These are phyloP conservation scores for Alcedo atthis DNA, from an alignment of 2,797 vertebrate genomes.

Conservation along the genomic window DNA sequence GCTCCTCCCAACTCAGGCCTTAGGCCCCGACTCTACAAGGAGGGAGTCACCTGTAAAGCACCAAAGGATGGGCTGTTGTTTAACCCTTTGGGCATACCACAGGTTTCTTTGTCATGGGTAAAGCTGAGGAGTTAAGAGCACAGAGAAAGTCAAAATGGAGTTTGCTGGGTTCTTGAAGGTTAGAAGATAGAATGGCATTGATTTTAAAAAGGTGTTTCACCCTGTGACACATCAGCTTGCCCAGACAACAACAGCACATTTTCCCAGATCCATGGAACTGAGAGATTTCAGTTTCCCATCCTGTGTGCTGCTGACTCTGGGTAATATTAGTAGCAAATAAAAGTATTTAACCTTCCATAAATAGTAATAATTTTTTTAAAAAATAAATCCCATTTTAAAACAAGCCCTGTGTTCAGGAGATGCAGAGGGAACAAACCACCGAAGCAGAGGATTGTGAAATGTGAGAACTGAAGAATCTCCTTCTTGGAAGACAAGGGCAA, in stretches of 20 bases:
- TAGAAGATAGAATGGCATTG: accelerated
- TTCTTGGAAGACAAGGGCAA: not conserved
- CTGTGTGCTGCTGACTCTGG: not conserved
- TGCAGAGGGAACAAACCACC: accelerated
- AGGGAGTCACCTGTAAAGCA: not conserved
- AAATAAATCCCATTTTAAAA: not conserved
- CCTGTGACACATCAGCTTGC: not conserved
- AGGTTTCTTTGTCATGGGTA: not conserved
- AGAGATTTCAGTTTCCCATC: not conserved
- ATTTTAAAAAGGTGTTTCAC: not conserved
- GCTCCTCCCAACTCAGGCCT: not conserved
- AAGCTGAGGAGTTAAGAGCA: accelerated
- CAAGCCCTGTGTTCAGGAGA: not conserved
- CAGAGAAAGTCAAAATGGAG: not conserved
- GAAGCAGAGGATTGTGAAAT: not conserved
- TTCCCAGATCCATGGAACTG: not conserved
- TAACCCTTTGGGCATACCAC: not conserved
- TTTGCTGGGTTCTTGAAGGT: not conserved
- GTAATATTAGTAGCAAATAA: not conserved
- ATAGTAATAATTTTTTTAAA: not conserved
- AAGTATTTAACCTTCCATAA: not conserved
- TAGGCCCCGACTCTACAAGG: not conserved
- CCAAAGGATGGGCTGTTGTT: not conserved
- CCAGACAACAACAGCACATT: not conserved
- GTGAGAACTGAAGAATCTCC: not conserved